Percentiles rank a stretch among this genome's conserved stretches.
phyloP scores from a whole-genome alignment of 1,140 invertebrate genomes.

The Xylocopa sonorina region DNA sequence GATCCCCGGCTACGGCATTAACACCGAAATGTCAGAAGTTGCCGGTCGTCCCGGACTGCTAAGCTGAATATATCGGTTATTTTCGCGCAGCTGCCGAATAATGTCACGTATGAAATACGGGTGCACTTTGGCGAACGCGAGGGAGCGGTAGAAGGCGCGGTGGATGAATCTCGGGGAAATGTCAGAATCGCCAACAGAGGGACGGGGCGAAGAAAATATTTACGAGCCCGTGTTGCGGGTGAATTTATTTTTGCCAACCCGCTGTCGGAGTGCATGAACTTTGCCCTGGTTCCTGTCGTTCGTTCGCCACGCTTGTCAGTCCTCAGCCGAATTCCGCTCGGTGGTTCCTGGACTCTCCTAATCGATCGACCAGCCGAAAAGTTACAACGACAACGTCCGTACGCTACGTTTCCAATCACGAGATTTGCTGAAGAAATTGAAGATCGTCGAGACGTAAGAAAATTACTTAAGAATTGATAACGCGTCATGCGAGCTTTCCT shows the following conservation, averaged over 20 bases:
- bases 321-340: neutral
- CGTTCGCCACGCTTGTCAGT: neutral
- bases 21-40: slow-evolving; percentile 24
- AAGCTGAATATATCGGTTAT: slow-evolving; percentile 15
- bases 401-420: too few relatives aligned
- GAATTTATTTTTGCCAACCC: slow-evolving; percentile 3
- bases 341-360: neutral
- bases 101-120: slow-evolving; percentile 26
- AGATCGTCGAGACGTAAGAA: too few relatives aligned
- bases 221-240: neutral
- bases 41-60: too few relatives aligned
- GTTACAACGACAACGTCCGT: neutral
- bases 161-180: neutral
- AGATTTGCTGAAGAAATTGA: too few relatives aligned
- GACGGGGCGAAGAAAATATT: neutral
- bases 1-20: neutral
- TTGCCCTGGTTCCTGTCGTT: slow-evolving; percentile 3
- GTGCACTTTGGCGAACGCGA: neutral
- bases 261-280: neutral
- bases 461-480: too few relatives aligned
- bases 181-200: neutral
- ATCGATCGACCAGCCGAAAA: neutral
- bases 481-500: too few relatives aligned
- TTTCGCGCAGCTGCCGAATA: slow-evolving; percentile 23
- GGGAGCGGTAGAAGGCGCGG: too few relatives aligned